Conservation (phyloP, 2,113 vertebrate species). For the Grallaria varia region DNA sequence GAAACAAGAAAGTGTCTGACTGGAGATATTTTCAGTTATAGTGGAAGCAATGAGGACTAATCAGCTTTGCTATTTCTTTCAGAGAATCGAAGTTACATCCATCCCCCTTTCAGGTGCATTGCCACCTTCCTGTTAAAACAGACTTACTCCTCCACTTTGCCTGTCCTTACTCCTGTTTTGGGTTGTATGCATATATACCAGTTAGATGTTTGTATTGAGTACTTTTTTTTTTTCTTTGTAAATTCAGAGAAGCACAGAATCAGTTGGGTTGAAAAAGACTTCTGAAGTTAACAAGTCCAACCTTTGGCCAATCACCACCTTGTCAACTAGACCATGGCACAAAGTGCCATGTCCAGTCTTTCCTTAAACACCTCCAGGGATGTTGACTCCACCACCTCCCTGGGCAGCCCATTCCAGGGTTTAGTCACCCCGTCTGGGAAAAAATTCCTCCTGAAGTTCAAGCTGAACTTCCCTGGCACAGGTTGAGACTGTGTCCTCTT, state of each 20-base stretch:
- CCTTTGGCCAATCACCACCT: background rate
- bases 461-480: background rate
- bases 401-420: background rate
- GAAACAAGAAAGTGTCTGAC: background rate
- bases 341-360: background rate
- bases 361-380: background rate
- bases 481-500: background rate
- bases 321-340: rapidly evolving
- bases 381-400: background rate
- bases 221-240: background rate
- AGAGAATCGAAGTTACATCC: background rate
- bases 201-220: background rate
- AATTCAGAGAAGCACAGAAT: background rate
- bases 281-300: background rate
- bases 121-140: background rate
- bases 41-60: background rate
- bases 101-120: background rate
- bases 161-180: background rate
- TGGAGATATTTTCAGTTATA: background rate
- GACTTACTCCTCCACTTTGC: background rate
- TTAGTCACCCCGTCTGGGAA: background rate
- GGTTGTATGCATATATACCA: background rate
- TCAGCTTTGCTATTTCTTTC: background rate
- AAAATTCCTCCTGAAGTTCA: background rate
- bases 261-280: background rate